These are phyloP conservation scores for Drosophila auraria DNA, from an alignment of 1,140 invertebrate genomes.

Conservation along the genomic window DNA sequence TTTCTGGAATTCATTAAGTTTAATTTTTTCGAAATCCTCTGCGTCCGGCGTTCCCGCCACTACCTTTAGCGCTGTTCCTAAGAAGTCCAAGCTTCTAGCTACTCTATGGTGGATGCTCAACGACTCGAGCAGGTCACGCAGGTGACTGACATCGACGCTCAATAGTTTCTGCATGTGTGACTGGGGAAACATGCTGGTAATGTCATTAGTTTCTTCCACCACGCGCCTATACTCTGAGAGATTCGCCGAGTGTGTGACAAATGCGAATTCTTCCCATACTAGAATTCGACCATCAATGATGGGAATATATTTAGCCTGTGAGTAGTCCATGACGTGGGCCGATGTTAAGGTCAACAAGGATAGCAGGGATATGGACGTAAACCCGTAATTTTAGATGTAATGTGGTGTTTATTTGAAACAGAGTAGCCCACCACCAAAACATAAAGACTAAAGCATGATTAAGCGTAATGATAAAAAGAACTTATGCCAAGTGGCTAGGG, in stretches of 20 bases:
- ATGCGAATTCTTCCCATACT: constrained; percentile 15
- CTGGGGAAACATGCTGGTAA: neutral
- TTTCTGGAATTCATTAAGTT: constrained; percentile 1
- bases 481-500: constrained; percentile 10
- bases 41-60: constrained; percentile 5
- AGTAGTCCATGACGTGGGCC: neutral
- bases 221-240: neutral
- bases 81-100: neutral
- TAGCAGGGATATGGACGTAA: neutral
- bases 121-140: constrained; percentile 7
- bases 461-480: neutral
- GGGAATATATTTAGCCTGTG: neutral
- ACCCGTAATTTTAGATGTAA: constrained; percentile 7
- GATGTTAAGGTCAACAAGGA: neutral
- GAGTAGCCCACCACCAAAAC: constrained; percentile 14
- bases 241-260: constrained; percentile 13
- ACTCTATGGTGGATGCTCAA: neutral
- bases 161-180: constrained; percentile 3
- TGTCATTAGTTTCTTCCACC: neutral
- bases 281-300: constrained; percentile 1
- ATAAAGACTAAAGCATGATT: neutral
- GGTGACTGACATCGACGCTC: neutral
- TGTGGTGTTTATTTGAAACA: constrained; percentile 9
- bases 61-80: neutral
- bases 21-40: constrained; percentile 6